These are phyloP conservation scores for Acanthiza pusilla DNA, from an alignment of 2,797 vertebrate species.

Conservation along the genomic window DNA sequence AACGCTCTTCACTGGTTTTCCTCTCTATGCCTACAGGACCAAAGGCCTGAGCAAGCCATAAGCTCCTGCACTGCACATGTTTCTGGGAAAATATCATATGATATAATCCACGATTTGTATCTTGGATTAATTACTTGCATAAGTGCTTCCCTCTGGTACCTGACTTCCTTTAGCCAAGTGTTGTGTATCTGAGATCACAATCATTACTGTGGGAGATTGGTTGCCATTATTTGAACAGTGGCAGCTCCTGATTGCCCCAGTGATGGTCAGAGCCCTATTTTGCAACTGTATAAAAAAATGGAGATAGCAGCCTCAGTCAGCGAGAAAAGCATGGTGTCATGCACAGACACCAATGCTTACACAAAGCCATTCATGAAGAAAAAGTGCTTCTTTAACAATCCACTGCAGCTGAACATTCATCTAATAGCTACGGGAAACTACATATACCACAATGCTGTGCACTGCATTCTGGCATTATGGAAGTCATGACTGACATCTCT, in stretches of 20 bases:
- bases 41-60: neutral
- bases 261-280: neutral
- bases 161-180: neutral
- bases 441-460: neutral
- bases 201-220: neutral
- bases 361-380: neutral
- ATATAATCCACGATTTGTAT: neutral
- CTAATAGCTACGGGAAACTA: neutral
- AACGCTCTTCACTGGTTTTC: neutral
- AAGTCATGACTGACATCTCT: neutral
- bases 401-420: neutral
- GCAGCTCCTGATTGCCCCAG: neutral
- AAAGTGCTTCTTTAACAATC: constrained; percentile 6
- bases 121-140: neutral
- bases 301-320: neutral
- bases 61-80: neutral
- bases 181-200: neutral
- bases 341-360: neutral
- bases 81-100: neutral
- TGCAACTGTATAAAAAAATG: neutral
- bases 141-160: neutral
- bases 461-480: neutral
- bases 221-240: neutral
- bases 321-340: neutral
- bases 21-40: neutral